A percentile compares a stretch with the other conserved stretches of the same genome.
phyloP scores from a whole-genome alignment of 2,888 invertebrate genomes.

The Eilema depressum region DNA sequence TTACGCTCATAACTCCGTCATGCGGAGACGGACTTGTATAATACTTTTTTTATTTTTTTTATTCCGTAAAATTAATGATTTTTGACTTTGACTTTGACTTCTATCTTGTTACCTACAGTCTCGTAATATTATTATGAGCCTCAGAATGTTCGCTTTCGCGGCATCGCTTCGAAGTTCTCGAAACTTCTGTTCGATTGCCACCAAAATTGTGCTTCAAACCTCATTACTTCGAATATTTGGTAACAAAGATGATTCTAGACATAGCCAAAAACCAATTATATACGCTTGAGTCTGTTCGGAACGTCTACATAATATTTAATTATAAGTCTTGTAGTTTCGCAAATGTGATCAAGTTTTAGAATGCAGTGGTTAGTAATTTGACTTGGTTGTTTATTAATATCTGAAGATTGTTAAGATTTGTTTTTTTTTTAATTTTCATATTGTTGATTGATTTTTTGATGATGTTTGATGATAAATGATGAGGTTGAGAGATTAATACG shows the following conservation, averaged over 20 bases:
- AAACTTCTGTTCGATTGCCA: not conserved
- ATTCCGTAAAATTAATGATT: too few relatives aligned
- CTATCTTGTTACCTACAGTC: not conserved
- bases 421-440: too few relatives aligned
- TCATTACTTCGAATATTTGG: not conserved
- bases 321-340: not conserved
- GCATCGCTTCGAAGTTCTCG: not conserved
- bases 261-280: not conserved
- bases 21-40: too few relatives aligned
- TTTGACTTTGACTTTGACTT: too few relatives aligned
- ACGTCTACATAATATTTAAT: not conserved
- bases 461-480: too few relatives aligned
- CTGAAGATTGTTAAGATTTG: too few relatives aligned
- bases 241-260: not conserved
- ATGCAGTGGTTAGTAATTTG: not conserved
- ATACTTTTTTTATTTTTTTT: too few relatives aligned
- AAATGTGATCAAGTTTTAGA: not conserved
- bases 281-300: not conserved
- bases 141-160: not conserved
- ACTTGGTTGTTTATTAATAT: not conserved
- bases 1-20: too few relatives aligned
- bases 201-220: not conserved
- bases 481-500: too few relatives aligned
- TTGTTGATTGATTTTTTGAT: too few relatives aligned
- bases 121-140: not conserved